A percentile compares a stretch with the other conserved stretches of the same genome.
Evolutionary conservation across 2,113 vertebrate species (phyloP).

Genomic region (Pituophis catenifer): DNA sequence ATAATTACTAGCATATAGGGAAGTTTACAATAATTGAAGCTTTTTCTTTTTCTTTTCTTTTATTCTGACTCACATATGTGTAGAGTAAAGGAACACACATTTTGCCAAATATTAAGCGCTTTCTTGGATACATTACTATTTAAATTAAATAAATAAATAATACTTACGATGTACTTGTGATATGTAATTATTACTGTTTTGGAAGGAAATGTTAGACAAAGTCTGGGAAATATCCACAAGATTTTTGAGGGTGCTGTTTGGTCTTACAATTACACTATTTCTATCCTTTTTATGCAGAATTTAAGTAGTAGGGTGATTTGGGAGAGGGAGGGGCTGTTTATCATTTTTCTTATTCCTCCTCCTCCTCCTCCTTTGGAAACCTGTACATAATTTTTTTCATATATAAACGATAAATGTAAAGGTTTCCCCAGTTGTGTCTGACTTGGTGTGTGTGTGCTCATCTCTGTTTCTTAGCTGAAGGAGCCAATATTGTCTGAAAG

Average conservation of each 20-base stretch:
- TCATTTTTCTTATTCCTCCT: neutral
- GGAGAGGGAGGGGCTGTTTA: neutral
- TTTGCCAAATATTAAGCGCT: neutral
- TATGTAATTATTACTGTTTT: neutral
- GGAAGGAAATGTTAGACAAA: neutral
- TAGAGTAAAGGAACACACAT: neutral
- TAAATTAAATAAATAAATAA: neutral
- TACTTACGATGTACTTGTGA: neutral
- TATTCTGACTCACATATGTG: neutral
- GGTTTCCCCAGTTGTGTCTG: neutral
- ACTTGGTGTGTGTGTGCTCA: neutral
- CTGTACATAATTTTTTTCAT: neutral
- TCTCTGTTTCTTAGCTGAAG: neutral
- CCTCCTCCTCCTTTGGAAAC: neutral
- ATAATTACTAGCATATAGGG: neutral
- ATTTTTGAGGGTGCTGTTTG: neutral
- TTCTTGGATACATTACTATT: neutral
- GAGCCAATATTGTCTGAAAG: neutral
- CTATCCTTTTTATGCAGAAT: neutral
- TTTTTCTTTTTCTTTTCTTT: neutral
- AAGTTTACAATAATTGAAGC: neutral
- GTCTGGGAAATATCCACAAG: neutral
- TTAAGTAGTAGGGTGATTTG: neutral
- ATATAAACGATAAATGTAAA: neutral
- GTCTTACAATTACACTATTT: neutral